These are phyloP conservation scores for Pseudococcus viburni DNA, from an alignment of 2,888 invertebrate genomes.

Conservation along the genomic window DNA sequence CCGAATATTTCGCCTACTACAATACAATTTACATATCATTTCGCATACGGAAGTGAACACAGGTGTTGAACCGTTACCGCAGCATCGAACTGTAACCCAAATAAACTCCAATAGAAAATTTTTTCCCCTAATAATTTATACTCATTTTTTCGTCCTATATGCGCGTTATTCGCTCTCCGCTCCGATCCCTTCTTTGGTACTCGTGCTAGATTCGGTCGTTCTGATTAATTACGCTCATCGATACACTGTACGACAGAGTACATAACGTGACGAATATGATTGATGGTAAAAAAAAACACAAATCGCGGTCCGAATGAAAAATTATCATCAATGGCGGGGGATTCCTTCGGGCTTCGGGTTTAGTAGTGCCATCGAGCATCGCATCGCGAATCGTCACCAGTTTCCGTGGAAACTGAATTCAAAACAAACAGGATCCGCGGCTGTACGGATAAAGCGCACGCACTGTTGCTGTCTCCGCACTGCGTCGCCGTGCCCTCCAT, in stretches of 20 bases:
- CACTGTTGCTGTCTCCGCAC: constrained; percentile 22
- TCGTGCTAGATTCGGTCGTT: background rate
- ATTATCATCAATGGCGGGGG: constrained; percentile 12
- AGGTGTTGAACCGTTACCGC: background rate
- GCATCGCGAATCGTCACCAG: background rate
- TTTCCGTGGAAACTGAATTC: constrained; percentile 42
- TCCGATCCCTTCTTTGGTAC: background rate
- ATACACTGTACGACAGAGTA: background rate
- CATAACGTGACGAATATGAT: constrained; percentile 40
- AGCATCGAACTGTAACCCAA: constrained; percentile 42
- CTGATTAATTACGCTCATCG: constrained; percentile 26
- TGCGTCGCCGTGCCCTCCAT: background rate
- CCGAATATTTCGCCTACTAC: background rate
- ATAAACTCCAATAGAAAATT: background rate
- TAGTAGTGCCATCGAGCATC: background rate
- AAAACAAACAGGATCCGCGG: constrained; percentile 45
- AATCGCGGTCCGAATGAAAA: background rate
- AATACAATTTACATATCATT: constrained; percentile 17
- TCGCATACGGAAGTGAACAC: constrained; percentile 10
- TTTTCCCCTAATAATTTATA: background rate
- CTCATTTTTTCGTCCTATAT: background rate
- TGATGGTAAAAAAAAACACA: background rate
- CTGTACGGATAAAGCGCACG: constrained; percentile 7
- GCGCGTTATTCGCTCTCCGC: background rate
- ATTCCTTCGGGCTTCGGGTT: background rate